Base-by-base conservation (phyloP, 1,140 invertebrate species). In the Vollenhovia emeryi region DNA sequence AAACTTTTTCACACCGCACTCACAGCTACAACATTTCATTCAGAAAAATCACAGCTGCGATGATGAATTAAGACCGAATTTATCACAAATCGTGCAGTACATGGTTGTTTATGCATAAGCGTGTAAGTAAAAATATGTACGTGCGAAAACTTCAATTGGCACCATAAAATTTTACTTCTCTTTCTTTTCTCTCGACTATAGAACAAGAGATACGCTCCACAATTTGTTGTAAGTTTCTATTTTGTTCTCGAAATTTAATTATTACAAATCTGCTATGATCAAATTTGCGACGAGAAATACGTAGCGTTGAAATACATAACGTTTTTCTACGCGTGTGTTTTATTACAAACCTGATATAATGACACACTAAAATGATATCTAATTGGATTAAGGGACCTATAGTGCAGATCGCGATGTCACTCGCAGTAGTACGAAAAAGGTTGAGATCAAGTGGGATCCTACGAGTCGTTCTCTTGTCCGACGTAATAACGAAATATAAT, bases 401-500 rank as follows among this genome's bases (percentile, higher is more conserved):
- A 79, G 48, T 43, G 68, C 15, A 74, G 73, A 87, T 79, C 68
- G 59, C 40, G 52, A 89, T 24, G 88, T 86, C 79, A 52, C 18
- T 59, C 9, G 68, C 78, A 89, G 87, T 27, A 50, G 30, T 6
- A 27, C 1, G 75, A 82, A 82, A 80, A 76, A 60, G 21, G 11
- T 30, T 9, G 59, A 36, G 48, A 57, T 73, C 69, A 57, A 86
- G 66, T 74, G 59, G 68, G 69, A 82, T 83, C 62, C 76, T 59
- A 48, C 21, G 33, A 86, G 55, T 52, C 18, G 57, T 48, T 59
- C 50, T 59, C 43, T 86, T 88, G 83, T 86, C 64, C 62, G 73
- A 82, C 50, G 85, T 87, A 88, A 88, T 88, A 87, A 88, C 84
- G 27, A 71, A 78, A 86, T 85, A 87, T 87, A 89, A 89, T 87